Evolutionary conservation across 2,888 invertebrate genomes (phyloP), one percentile per base, ranked within the genome.

Genomic region (Lochmaea crataegi): DNA sequence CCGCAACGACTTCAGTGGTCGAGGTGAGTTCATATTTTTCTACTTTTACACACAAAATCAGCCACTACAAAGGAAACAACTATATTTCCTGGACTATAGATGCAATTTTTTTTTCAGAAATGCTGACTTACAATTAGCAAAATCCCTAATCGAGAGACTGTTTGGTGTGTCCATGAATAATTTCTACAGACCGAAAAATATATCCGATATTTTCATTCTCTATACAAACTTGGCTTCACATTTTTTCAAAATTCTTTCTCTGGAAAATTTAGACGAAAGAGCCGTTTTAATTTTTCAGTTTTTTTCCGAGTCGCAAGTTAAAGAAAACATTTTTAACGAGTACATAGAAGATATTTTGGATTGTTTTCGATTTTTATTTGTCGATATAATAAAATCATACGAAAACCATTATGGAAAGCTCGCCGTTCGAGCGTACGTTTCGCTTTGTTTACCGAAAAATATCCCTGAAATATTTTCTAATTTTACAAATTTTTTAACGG

Each of bases 141-240:
- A 82, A 66, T 77, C 80, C 7, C 22, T 83, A 48, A 81, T 83
- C 5, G 82, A 83, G 68, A 68, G 83, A 41, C 77, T 82, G 48
- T 78, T 80, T 48, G 83, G 83, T 10, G 82, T 83, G 5, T 73
- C 76, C 2, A 76, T 80, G 41, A 76, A 77, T 14, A 61, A 68
- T 26, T 76, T 72, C 51, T 75, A 75, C 12, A 77, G 83, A 14
- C 78, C 81, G 3, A 82, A 81, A 73, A 75, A 75, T n/a, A 75
- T 81, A 7, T 76, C 79, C 63, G 80, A 82, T 67, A 73, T 83
- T 5, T 79, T 83, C 32, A 16, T 73, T 9, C 64, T 82, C 16
- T 83, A 80, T 71, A 82, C 83, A 4, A 48, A 75, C 11, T 58
- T 82, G 9, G 68, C 75, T 2, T 4, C 26, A 3, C 67, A 74